Evolutionary conservation across 2,113 vertebrate species (phyloP).

Genomic region (Electrona antarctica): DNA sequence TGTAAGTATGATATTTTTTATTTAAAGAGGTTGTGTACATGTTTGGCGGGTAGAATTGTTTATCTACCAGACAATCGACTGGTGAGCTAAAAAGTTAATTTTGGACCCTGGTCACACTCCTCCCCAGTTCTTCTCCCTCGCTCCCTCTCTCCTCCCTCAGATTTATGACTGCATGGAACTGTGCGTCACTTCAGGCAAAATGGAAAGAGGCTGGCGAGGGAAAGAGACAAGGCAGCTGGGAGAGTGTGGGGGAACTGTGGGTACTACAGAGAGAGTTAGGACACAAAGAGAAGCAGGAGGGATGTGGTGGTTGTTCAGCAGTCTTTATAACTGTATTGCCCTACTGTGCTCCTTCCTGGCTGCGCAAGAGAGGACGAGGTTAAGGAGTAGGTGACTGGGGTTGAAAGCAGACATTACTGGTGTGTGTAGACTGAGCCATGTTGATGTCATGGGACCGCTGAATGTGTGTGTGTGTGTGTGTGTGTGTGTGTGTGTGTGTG

Average conservation of each 20-base stretch:
- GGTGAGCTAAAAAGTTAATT: too few species aligned
- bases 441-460: slow-evolving; percentile 14
- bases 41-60: too few species aligned
- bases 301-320: slow-evolving; percentile 15
- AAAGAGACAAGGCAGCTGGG: slow-evolving; percentile 17
- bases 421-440: background rate
- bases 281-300: background rate
- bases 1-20: too few species aligned
- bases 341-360: slow-evolving; percentile 13
- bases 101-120: background rate
- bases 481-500: background rate
- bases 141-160: slow-evolving; percentile 17
- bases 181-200: slow-evolving; percentile 23
- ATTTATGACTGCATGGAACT: slow-evolving; percentile 46
- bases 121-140: slow-evolving; percentile 16
- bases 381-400: background rate
- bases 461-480: background rate
- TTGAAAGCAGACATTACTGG: background rate
- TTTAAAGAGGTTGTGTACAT: too few species aligned
- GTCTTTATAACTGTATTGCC: slow-evolving; percentile 27
- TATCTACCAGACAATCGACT: too few species aligned
- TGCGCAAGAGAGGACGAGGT: background rate
- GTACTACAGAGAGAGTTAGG: slow-evolving; percentile 19
- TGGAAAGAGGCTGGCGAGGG: slow-evolving; percentile 40
- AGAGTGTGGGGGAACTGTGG: slow-evolving; percentile 35